These are phyloP conservation scores for Neomorphus geoffroyi DNA, from an alignment of 2,797 vertebrate species.

Conservation along the genomic window DNA sequence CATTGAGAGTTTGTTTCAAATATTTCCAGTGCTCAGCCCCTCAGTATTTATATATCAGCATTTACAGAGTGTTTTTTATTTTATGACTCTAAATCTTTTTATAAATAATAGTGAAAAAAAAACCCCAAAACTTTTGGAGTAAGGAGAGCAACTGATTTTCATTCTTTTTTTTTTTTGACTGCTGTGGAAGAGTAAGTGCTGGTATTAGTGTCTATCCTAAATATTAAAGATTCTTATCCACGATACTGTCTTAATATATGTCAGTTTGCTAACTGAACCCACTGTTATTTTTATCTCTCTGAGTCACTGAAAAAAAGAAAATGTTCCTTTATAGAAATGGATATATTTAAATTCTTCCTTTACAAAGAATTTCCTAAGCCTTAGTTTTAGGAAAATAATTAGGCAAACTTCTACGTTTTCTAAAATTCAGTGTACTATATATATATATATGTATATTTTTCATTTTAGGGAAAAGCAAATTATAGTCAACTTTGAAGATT, in stretches of 20 bases:
- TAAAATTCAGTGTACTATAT: neutral
- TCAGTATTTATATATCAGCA: neutral
- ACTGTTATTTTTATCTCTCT: neutral
- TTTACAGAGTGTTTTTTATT: rapidly evolving
- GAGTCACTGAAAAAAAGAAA: rapidly evolving
- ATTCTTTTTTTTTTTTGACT: neutral
- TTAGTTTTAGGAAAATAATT: neutral
- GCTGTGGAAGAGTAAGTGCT: neutral
- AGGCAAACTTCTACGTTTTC: neutral
- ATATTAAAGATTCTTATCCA: neutral
- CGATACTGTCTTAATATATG: neutral
- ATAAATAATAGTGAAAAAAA: neutral
- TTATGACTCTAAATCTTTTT: neutral
- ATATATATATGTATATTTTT: no score
- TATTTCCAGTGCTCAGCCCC: neutral
- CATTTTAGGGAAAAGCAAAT: neutral
- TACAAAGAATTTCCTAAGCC: neutral
- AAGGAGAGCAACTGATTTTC: neutral
- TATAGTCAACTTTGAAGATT: neutral
- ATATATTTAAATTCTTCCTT: neutral
- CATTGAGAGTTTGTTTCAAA: neutral
- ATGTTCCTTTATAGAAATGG: neutral
- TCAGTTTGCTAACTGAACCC: neutral
- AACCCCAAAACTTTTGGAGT: neutral
- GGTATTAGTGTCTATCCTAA: neutral